Conservation (phyloP, 2,113 vertebrate species). For the Etheostoma cragini region DNA sequence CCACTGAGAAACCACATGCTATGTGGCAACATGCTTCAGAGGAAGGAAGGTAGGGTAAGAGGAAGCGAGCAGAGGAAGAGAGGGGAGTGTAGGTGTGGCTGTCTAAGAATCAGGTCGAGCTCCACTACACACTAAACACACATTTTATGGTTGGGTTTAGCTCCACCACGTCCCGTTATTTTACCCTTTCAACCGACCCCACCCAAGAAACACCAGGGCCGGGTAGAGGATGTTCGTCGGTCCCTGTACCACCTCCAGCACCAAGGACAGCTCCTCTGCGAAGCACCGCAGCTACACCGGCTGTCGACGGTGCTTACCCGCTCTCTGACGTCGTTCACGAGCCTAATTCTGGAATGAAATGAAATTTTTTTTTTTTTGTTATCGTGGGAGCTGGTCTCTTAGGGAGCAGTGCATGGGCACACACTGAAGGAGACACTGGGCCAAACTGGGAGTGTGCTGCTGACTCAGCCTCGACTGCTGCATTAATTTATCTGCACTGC, state of each 20-base stretch:
- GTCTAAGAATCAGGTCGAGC: slow-evolving; percentile 71
- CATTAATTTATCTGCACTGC: slow-evolving; percentile 89
- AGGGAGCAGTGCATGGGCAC: slow-evolving; percentile 31
- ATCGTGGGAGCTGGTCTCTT: slow-evolving; percentile 27
- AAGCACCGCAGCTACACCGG: background rate
- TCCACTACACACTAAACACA: slow-evolving; percentile 32
- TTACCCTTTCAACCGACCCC: slow-evolving; percentile 26
- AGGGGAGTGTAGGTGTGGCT: slow-evolving; percentile 71
- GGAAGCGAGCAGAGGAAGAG: background rate
- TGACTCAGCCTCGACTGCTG: slow-evolving; percentile 86
- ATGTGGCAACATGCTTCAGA: slow-evolving; percentile 45
- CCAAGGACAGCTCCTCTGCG: slow-evolving; percentile 61
- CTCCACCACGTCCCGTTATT: background rate
- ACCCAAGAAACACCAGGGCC: slow-evolving; percentile 14
- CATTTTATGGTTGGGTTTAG: slow-evolving; percentile 13
- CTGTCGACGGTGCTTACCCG: background rate
- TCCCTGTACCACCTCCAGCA: slow-evolving; percentile 29
- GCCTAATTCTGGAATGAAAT: background rate
- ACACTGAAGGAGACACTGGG: slow-evolving; percentile 63
- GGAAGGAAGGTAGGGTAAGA: slow-evolving; percentile 20
- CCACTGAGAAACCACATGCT: slow-evolving; percentile 62
- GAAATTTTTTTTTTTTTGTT: background rate
- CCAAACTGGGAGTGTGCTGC: slow-evolving; percentile 82
- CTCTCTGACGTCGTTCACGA: background rate
- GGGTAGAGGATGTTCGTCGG: background rate